A percentile compares a stretch with the other conserved stretches of the same genome.
Evolutionary conservation across 35 echinoderm and acorn worm genomes (phyloP).

Genomic region (Nesometra sesokonis): DNA sequence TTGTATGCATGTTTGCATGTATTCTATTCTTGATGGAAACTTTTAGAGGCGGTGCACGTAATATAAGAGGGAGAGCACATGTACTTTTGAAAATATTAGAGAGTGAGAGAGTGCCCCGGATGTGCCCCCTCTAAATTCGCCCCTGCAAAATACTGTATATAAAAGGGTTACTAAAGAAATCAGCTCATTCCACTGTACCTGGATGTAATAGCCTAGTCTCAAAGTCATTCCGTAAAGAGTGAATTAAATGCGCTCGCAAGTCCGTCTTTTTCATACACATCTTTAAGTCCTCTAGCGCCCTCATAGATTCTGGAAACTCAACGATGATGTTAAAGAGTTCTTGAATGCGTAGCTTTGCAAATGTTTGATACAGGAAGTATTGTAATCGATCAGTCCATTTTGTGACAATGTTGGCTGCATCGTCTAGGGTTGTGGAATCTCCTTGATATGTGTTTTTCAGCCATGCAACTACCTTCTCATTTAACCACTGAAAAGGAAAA

Average conservation of each 20-base stretch:
- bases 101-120: too few relatives aligned
- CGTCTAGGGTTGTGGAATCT: slow-evolving; percentile 19
- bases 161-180: too few relatives aligned
- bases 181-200: too few relatives aligned
- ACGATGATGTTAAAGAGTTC: slow-evolving; percentile 99
- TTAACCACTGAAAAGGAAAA: slow-evolving; percentile 56
- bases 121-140: too few relatives aligned
- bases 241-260: slow-evolving; percentile 57
- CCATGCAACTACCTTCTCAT: slow-evolving; percentile 85
- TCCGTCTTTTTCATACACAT: slow-evolving; percentile 86
- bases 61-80: too few relatives aligned
- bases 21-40: too few relatives aligned
- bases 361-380: slow-evolving; percentile 93
- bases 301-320: slow-evolving; percentile 79
- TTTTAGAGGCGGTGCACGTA: too few relatives aligned
- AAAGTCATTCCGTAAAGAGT: slow-evolving; percentile 61
- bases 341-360: slow-evolving; percentile 67
- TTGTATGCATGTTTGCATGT: too few relatives aligned
- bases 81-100: too few relatives aligned
- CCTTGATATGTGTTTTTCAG: slow-evolving; percentile 61
- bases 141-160: too few relatives aligned
- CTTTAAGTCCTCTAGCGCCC: slow-evolving; percentile 78
- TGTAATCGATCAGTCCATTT: slow-evolving; percentile 87
- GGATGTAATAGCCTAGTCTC: slow-evolving; percentile 95
- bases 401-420: slow-evolving; percentile 23